Base-by-base conservation (phyloP, 2,888 invertebrate genomes). In the Hemithea aestivaria region DNA sequence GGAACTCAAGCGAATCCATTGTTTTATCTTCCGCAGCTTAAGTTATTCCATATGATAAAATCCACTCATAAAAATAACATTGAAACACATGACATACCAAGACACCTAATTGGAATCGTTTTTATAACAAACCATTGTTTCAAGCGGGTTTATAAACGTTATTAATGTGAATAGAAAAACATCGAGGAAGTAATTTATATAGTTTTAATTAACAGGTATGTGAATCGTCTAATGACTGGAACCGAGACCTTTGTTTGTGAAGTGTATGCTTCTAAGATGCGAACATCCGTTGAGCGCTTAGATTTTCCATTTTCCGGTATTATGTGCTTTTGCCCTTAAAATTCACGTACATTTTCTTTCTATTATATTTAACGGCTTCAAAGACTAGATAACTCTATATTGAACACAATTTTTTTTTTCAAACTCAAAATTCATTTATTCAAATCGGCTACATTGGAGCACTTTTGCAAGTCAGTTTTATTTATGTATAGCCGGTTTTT, bases 51-150 rank as follows among this genome's bases (percentile, higher is more conserved):
- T 44, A 16, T 16, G 2, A 16, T 48, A 30, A 45, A 48, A 44
- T 42, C 37, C 38, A 35, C 16, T 16, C 27, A 40, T 34, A 36
- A 31, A 38, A 36, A 32, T 35, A 22, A 27, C 38, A 45, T 38
- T 38, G 45, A 38, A 45, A 41, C 35, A 34, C 41, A 11, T 48
- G 35, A 46, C 41, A 53, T 39, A 39, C 35, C 12, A 27, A 39
- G 28, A 34, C 26, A 26, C 26, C 33, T 41, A 39, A 41, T 40
- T 57, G 50, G 52, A 64, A 62, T 62, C 64, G 61, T 72, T 62
- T 59, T 62, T 65, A 53, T 62, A 67, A 63, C 63, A 62, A 64
- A 59, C 66, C 56, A 78, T 76, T 77, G 73, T 77, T 65, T 59
- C 46, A 50, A 56, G 40, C 49, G 50, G 26, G 34, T 37, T 11